Conservation (phyloP, 2,113 vertebrate genomes). For the Perognathus longimembris region DNA sequence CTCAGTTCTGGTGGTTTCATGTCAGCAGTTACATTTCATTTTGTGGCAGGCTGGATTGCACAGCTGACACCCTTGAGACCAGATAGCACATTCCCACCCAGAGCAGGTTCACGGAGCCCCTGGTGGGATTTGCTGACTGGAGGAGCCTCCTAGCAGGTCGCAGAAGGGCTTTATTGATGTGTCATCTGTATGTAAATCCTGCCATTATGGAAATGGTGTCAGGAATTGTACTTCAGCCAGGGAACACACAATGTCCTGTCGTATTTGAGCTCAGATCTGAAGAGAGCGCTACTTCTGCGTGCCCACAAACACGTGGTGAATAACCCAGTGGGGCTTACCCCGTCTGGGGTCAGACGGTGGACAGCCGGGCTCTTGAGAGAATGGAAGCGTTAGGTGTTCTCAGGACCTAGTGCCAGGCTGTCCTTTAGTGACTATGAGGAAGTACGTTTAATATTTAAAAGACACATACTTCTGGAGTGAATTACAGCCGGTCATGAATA, state of each 20-base stretch:
- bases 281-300: not conserved
- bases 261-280: not conserved
- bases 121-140: conserved; percentile 67
- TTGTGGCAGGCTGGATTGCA: not conserved
- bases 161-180: conserved; percentile 61
- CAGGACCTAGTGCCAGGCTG: not conserved
- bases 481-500: not conserved
- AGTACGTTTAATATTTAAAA: not conserved
- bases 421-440: not conserved
- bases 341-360: not conserved
- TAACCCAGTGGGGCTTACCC: not conserved
- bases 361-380: rapidly evolving
- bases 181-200: conserved; percentile 77
- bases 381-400: not conserved
- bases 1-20: not conserved
- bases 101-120: conserved; percentile 49
- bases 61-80: not conserved
- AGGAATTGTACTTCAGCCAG: conserved; percentile 1
- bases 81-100: conserved; percentile 25
- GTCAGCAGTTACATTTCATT: conserved; percentile 23
- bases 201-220: conserved; percentile 73
- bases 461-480: conserved; percentile 1
- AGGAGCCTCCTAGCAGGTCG: not conserved
- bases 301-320: not conserved
- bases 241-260: conserved; percentile 12